Percentiles rank a stretch among this genome's conserved stretches.
Conservation (phyloP, 2,113 vertebrate genomes). For the Archocentrus centrarchus region DNA sequence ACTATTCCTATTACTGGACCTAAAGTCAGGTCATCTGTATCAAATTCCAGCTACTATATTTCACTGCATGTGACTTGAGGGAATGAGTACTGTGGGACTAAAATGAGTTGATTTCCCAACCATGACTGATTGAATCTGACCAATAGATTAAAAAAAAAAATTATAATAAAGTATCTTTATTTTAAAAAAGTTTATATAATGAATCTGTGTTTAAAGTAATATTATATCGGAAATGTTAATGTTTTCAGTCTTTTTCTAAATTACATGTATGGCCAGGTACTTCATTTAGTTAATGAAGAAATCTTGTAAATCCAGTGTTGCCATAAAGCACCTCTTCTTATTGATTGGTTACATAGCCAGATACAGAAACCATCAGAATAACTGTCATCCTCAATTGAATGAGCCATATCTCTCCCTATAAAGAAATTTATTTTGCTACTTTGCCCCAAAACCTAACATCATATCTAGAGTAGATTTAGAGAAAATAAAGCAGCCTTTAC, state of each 20-base stretch:
- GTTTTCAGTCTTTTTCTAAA: background rate
- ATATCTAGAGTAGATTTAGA: background rate
- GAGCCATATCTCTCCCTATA: background rate
- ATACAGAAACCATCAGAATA: background rate
- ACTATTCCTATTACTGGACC: background rate
- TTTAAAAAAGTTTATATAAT: too few species aligned
- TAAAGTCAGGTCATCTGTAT: background rate
- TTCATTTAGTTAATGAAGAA: conserved; percentile 4
- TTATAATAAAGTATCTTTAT: too few species aligned
- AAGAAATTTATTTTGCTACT: background rate
- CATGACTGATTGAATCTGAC: background rate
- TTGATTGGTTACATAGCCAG: background rate
- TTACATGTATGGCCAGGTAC: background rate
- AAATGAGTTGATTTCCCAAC: background rate
- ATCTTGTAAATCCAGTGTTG: background rate
- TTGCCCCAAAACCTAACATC: background rate
- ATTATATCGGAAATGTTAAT: background rate
- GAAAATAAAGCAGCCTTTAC: background rate
- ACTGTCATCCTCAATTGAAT: background rate
- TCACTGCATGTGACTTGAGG: background rate
- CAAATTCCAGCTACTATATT: background rate
- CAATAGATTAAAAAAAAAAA: too few species aligned
- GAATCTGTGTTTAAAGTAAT: too few species aligned
- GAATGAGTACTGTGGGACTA: background rate
- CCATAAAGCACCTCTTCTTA: background rate